Evolutionary conservation across 2,113 vertebrate genomes (phyloP).

Genomic region (Lonchura striata): DNA sequence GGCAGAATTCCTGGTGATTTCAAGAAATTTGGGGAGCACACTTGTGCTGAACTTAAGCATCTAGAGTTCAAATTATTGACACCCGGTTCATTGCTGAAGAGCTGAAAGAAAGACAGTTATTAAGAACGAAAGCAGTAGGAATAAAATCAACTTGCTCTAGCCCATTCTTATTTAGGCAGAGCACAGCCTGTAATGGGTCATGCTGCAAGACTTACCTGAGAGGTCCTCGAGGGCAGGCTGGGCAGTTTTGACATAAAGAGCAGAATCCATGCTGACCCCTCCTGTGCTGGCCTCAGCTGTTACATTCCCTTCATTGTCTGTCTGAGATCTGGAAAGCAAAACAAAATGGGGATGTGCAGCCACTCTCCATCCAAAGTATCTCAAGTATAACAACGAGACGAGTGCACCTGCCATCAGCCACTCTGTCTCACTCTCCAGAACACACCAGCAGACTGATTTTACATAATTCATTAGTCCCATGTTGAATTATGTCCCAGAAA

Average conservation of each 20-base stretch:
- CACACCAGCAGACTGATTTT: constrained; percentile 43
- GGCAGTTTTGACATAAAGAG: constrained; percentile 83
- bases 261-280: constrained; percentile 78
- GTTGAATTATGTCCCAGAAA: constrained; percentile 64
- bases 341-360: not conserved
- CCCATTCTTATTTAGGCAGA: not conserved
- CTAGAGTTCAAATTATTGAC: not conserved
- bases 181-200: not conserved
- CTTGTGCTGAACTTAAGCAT: not conserved
- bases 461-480: constrained; percentile 73
- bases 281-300: constrained; percentile 77
- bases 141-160: not conserved
- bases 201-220: constrained; percentile 74
- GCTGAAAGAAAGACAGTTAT: not conserved
- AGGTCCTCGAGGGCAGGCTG: constrained; percentile 88
- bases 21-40: not conserved
- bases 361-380: not conserved
- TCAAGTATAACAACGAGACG: not conserved
- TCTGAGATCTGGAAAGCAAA: constrained; percentile 86
- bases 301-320: constrained; percentile 84
- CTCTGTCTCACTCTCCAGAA: constrained; percentile 6
- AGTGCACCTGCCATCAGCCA: not conserved
- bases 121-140: not conserved
- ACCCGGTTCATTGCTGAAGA: accelerated
- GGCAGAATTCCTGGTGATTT: not conserved